A percentile compares a stretch with the other conserved stretches of the same genome.
Evolutionary conservation across 2,113 vertebrate species (phyloP).

Genomic region (Pristiophorus japonicus): DNA sequence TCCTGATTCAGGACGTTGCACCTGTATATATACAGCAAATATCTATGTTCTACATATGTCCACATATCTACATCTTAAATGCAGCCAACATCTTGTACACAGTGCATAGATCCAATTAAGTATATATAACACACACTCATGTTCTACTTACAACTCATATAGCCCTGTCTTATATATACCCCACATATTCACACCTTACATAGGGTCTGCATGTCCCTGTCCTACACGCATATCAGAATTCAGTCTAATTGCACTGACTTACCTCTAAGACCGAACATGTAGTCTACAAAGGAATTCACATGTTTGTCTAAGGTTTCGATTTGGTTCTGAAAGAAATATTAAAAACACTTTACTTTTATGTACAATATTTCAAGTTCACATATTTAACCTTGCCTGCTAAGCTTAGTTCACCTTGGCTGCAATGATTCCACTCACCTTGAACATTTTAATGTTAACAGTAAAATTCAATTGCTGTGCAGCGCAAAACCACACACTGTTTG

Average conservation of each 20-base stretch:
- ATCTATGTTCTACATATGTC: not conserved
- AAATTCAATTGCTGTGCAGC: not conserved
- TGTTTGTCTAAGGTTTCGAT: constrained; percentile 62
- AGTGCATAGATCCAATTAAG: constrained; percentile 46
- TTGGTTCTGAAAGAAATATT: constrained; percentile 58
- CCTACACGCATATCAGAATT: rapidly evolving
- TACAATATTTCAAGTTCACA: constrained; percentile 52
- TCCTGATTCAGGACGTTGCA: no score
- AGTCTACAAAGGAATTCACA: constrained; percentile 66
- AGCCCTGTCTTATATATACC: constrained; percentile 40
- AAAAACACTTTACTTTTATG: constrained; percentile 34
- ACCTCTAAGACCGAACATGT: constrained; percentile 74
- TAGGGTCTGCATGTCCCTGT: not conserved
- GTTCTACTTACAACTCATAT: constrained; percentile 45
- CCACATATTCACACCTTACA: constrained; percentile 39
- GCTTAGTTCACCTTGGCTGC: not conserved
- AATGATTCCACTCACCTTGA: not conserved
- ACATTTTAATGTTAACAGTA: not conserved
- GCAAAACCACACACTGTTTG: not conserved
- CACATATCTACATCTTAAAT: constrained; percentile 14
- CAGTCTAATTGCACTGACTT: constrained; percentile 43
- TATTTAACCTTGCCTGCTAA: not conserved
- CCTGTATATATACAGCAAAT: not conserved
- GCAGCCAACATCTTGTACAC: constrained; percentile 3
- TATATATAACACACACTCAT: constrained; percentile 47